Base-by-base conservation (phyloP, 2,888 invertebrate genomes). In the Pristionchus mayeri region DNA sequence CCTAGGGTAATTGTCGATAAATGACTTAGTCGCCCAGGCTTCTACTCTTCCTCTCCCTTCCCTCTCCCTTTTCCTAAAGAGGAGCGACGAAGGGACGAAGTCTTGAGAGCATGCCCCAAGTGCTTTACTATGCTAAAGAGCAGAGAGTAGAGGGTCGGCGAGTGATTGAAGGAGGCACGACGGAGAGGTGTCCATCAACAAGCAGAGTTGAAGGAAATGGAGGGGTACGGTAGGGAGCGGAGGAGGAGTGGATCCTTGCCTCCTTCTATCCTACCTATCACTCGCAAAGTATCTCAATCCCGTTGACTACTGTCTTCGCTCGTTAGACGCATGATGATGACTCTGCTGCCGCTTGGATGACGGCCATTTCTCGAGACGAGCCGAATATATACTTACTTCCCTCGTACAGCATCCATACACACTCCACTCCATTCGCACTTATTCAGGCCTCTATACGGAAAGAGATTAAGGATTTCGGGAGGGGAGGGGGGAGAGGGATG, bases 1-100 rank as follows among this genome's bases (percentile, higher is more conserved):
- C 79, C 79, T 79, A 52, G 52, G 52, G 79, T 79, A 79, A 79
- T 79, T 79, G 79, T 79, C 79, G 79, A 79, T 79, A 79, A 79
- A 79, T 54, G 3, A 79, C 57, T 81, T 81, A 85, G 85, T 24
- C 48, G 60, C 85, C 50, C 52, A 11, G 60, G 18, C 67, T 84
- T n/a, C 34, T 50, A n/a, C 83, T 48, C 71, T 21, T 18, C 85
- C 50, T 48, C 50, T 67, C 54, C n/a, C 48, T 79, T 34, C 24
- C 63, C 37, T 54, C 48, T 76, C 24, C 24, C 48, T 24, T 37
- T 24, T 57, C n/a, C 57, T 57, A 57, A 57, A 57, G 57, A 57
- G 57, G 57, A 57, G 57, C 57, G 57, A 57, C 13, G 18, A 24
- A 57, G 57, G 57, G 27, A 27, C 57, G 57, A 57, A 57, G 57